Percentiles rank a stretch among this genome's conserved stretches.
phyloP scores from a whole-genome alignment of 2,888 invertebrate species.

The Epinotia demarniana region DNA sequence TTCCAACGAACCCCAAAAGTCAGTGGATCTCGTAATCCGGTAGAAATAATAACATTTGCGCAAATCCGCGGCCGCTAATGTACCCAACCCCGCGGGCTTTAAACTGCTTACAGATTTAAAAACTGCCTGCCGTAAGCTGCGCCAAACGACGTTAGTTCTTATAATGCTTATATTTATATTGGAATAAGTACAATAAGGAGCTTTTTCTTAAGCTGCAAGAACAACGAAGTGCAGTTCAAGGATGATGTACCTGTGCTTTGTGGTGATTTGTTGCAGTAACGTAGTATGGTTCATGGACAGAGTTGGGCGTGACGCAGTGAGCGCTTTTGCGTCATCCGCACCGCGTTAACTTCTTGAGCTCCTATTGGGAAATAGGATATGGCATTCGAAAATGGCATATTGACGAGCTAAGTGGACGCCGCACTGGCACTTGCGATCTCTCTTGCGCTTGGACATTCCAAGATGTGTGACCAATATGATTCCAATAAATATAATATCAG shows the following conservation, averaged over 20 bases:
- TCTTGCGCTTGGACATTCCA: too few relatives aligned
- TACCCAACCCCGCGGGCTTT: slow-evolving; percentile 69
- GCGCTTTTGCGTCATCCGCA: too few relatives aligned
- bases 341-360: too few relatives aligned
- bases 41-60: slow-evolving; percentile 75
- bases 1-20: slow-evolving; percentile 32
- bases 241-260: not conserved
- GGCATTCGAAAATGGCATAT: too few relatives aligned
- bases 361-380: too few relatives aligned
- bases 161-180: slow-evolving; percentile 3
- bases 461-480: too few relatives aligned
- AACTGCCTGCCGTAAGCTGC: slow-evolving; percentile 53
- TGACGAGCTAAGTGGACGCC: too few relatives aligned
- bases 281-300: too few relatives aligned
- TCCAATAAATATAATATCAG: too few relatives aligned
- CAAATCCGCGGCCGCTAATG: slow-evolving; percentile 71
- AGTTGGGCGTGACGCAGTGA: too few relatives aligned
- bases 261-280: too few relatives aligned
- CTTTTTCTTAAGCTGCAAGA: slow-evolving; percentile 16
- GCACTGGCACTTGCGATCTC: too few relatives aligned
- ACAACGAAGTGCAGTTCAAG: not conserved
- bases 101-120: slow-evolving; percentile 61
- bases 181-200: slow-evolving; percentile 2
- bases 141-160: slow-evolving; percentile 21
- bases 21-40: slow-evolving; percentile 57